These are phyloP conservation scores for Micronycteris hirsuta DNA, from an alignment of 2,113 vertebrate species.

Conservation along the genomic window DNA sequence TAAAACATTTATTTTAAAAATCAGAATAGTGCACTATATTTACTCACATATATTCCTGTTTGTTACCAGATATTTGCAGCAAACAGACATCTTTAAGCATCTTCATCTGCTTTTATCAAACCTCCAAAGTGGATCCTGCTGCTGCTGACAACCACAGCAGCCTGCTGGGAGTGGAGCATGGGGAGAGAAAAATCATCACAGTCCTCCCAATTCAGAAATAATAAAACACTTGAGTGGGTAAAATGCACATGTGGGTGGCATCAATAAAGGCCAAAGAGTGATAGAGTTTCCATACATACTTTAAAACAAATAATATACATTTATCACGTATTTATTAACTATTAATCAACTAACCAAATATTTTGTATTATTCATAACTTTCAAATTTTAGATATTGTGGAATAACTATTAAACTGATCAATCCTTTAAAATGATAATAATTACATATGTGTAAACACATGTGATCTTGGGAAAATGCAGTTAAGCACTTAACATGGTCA, in stretches of 20 bases:
- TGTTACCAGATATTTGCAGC: slow-evolving; percentile 60
- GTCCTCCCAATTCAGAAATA: slow-evolving; percentile 8
- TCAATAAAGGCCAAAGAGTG: background rate
- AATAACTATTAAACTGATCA: background rate
- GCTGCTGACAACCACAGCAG: slow-evolving; percentile 58
- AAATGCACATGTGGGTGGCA: background rate
- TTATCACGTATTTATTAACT: background rate
- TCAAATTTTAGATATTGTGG: background rate
- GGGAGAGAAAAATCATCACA: slow-evolving; percentile 40
- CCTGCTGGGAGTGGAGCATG: background rate
- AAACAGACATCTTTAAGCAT: slow-evolving; percentile 58
- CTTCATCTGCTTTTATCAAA: slow-evolving; percentile 55
- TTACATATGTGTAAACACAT: background rate
- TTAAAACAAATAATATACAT: background rate
- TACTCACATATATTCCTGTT: slow-evolving; percentile 59
- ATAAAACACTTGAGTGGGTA: background rate
- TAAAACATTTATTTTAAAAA: slow-evolving; percentile 58
- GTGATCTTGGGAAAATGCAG: background rate
- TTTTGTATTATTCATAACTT: background rate
- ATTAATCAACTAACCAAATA: background rate
- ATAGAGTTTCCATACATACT: background rate
- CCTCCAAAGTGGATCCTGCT: slow-evolving; percentile 48
- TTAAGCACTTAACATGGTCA: background rate
- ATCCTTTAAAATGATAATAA: background rate
- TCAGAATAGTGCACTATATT: background rate